Percentiles rank a stretch among this genome's conserved stretches.
These are phyloP conservation scores for Itoplectis maculator DNA, from an alignment of 2,888 invertebrate species.

Conservation along the genomic window DNA sequence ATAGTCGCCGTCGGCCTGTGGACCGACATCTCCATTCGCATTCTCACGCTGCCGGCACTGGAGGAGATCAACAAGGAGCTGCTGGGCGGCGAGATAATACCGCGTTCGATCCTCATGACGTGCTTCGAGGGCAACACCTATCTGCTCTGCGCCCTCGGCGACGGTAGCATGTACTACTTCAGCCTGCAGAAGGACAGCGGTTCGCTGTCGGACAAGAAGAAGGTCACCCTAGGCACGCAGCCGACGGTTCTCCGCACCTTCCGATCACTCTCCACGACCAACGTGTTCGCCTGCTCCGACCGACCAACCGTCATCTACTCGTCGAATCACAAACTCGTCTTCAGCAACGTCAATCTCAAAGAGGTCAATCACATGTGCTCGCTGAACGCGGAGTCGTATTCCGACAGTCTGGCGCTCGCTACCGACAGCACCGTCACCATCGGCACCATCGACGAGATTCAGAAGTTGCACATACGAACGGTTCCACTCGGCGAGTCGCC, in stretches of 20 bases:
- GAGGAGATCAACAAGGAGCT: conserved; percentile 94
- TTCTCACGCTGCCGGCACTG: conserved; percentile 93
- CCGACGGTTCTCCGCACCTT: conserved; percentile 97
- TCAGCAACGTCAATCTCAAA: conserved; percentile 98
- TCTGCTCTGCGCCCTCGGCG: conserved; percentile 96
- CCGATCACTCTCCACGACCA: conserved; percentile 94
- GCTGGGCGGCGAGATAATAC: conserved; percentile 97
- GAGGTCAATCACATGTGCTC: conserved; percentile 99
- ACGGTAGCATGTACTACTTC: conserved; percentile 99
- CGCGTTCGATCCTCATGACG: conserved; percentile 97
- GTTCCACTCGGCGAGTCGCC: conserved; percentile 98
- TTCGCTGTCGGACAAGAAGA: conserved; percentile 93
- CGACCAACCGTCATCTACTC: conserved; percentile 99
- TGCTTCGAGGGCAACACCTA: conserved; percentile 97
- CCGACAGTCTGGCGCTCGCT: conserved; percentile 95
- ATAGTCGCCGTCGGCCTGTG: conserved; percentile 97
- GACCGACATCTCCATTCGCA: conserved; percentile 97
- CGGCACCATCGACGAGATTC: conserved; percentile 99
- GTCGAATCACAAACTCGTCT: conserved; percentile 98
- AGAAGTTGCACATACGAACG: conserved; percentile 98
- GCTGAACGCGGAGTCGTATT: conserved; percentile 97
- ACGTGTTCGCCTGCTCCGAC: conserved; percentile 99
- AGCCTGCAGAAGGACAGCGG: conserved; percentile 92
- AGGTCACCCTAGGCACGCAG: conserved; percentile 98
- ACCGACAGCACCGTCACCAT: conserved; percentile 96